Conservation (phyloP, 1,140 invertebrate species). For the Drosophila aff. region DNA sequence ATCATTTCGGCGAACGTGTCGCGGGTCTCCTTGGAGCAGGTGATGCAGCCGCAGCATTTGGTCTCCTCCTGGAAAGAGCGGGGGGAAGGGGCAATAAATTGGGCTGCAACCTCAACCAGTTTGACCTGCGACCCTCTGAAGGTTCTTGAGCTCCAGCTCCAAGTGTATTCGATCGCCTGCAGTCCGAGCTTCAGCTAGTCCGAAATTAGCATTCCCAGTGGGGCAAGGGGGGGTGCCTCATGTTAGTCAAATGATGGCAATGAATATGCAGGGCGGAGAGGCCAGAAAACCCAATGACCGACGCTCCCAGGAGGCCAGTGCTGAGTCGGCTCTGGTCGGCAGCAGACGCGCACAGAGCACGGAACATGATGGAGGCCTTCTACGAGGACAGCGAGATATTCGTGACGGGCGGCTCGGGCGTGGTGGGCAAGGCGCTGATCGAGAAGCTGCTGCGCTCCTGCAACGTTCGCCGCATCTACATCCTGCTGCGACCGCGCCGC, state of each 20-base stretch:
- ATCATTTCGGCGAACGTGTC: slow-evolving; percentile 93
- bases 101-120: not conserved
- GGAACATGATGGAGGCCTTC: slow-evolving; percentile 85
- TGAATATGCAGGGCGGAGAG: slow-evolving; percentile 36
- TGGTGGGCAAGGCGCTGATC: slow-evolving; percentile 89
- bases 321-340: not conserved
- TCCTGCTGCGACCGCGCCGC: slow-evolving; percentile 88
- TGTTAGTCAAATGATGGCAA: slow-evolving; percentile 36
- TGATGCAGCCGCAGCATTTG: slow-evolving; percentile 86
- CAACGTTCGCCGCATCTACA: slow-evolving; percentile 88
- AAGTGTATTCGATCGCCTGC: no score
- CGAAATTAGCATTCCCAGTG: slow-evolving; percentile 9
- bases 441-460: slow-evolving; percentile 91
- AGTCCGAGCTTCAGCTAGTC: not conserved
- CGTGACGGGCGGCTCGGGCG: slow-evolving; percentile 90
- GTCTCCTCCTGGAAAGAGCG: slow-evolving; percentile 54
- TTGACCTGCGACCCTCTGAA: not conserved
- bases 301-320: not conserved
- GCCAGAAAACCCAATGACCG: slow-evolving; percentile 1
- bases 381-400: slow-evolving; percentile 88
- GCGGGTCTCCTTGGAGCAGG: slow-evolving; percentile 87
- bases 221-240: slow-evolving; percentile 10
- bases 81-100: not conserved
- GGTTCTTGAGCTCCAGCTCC: not conserved
- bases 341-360: no score